Conservation (phyloP, 1,140 invertebrate species). For the Drosophila albomicans region DNA sequence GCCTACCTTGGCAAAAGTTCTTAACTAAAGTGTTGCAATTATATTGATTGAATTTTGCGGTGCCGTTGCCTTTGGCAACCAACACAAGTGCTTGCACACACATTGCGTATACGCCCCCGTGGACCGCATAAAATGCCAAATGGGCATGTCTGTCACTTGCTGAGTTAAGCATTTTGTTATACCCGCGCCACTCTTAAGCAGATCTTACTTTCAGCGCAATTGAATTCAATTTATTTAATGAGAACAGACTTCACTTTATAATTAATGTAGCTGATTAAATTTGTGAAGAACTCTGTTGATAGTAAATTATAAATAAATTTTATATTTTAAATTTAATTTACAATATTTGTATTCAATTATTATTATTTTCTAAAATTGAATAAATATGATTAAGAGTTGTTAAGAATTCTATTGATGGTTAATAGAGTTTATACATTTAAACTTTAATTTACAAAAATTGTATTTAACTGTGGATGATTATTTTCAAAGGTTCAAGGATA, state of each 20-base stretch:
- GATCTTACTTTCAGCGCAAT: conserved; percentile 32
- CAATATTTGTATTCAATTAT: too few relatives aligned
- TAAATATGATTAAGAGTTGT: too few relatives aligned
- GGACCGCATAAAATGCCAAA: conserved; percentile 20
- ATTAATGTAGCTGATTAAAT: background rate
- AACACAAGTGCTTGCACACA: conserved; percentile 34
- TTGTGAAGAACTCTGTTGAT: too few relatives aligned
- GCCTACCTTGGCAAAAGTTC: conserved; percentile 48
- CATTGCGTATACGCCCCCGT: conserved; percentile 47
- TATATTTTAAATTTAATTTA: too few relatives aligned
- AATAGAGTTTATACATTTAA: too few relatives aligned
- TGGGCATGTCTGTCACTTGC: conserved; percentile 33
- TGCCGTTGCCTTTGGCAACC: conserved; percentile 39
- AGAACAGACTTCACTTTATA: background rate
- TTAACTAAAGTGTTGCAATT: conserved; percentile 78
- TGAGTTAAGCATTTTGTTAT: conserved; percentile 34
- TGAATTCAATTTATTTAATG: conserved; percentile 8
- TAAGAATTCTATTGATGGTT: too few relatives aligned
- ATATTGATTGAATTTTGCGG: conserved; percentile 80
- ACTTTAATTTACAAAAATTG: too few relatives aligned
- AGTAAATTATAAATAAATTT: too few relatives aligned
- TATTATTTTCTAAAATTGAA: too few relatives aligned
- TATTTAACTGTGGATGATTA: too few relatives aligned
- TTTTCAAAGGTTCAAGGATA: too few relatives aligned
- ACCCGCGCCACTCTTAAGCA: too few relatives aligned